Conservation (phyloP, 2,888 invertebrate genomes). For the Leptarthrus brevirostris region DNA sequence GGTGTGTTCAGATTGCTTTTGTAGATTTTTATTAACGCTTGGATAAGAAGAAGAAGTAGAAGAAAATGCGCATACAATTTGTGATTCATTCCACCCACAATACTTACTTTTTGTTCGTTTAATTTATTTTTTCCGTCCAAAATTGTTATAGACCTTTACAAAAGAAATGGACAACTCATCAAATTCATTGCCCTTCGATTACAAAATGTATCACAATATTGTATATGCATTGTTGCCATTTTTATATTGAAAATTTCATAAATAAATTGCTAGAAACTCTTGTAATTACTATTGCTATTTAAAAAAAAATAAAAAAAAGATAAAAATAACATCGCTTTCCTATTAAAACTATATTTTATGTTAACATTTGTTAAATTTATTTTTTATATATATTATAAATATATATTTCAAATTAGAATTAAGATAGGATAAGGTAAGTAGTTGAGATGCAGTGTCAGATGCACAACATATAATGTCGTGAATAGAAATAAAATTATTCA, state of each 20-base stretch:
- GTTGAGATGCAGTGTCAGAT: conserved; percentile 19
- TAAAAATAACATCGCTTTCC: conserved; percentile 42
- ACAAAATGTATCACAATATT: conserved; percentile 21
- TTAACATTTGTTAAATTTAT: conserved; percentile 45
- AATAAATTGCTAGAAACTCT: background rate
- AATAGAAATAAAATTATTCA: conserved; percentile 27
- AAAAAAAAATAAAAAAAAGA: conserved; percentile 17
- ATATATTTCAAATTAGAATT: conserved; percentile 15
- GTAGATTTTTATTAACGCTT: conserved; percentile 44
- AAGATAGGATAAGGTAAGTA: conserved; percentile 20
- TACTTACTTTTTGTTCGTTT: background rate
- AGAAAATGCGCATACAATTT: conserved; percentile 14
- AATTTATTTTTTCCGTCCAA: conserved; percentile 34
- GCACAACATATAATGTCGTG: conserved; percentile 43
- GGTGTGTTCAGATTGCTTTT: conserved; percentile 43
- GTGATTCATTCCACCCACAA: conserved; percentile 7
- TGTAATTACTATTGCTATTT: conserved; percentile 36
- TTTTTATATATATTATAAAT: conserved; percentile 39
- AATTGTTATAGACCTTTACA: background rate
- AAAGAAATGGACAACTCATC: conserved; percentile 23
- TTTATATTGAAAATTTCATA: conserved; percentile 17
- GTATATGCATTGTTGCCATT: conserved; percentile 39
- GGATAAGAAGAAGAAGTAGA: conserved; percentile 1
- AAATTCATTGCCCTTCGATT: background rate
- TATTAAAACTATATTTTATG: conserved; percentile 46